Evolutionary conservation across 2,113 vertebrate species (phyloP).

Genomic region (Tachuris rubrigastra): DNA sequence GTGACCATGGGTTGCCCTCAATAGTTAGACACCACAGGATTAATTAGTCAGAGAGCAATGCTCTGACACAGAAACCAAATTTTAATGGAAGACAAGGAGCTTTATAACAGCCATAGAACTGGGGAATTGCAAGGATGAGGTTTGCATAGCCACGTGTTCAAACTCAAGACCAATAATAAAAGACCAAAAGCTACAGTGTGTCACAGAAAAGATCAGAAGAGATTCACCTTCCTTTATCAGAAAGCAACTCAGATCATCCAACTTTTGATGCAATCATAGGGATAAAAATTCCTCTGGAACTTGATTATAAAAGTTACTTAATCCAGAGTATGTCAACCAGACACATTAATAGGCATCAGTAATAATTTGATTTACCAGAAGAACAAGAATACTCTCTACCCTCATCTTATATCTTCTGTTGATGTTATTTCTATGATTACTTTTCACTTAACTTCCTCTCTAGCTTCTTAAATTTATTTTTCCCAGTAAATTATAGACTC

Average conservation of each 20-base stretch:
- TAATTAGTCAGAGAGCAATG: not conserved
- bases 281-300: not conserved
- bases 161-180: not conserved
- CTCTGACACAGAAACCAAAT: not conserved
- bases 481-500: not conserved
- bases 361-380: not conserved
- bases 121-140: not conserved
- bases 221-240: not conserved
- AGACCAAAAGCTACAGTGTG: not conserved
- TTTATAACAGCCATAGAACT: not conserved
- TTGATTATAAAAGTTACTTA: not conserved
- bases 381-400: not conserved
- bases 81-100: not conserved
- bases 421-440: not conserved
- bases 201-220: not conserved
- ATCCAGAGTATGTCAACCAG: not conserved
- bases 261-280: rapidly evolving
- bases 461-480: not conserved
- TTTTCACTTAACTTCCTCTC: not conserved
- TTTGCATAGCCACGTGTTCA: not conserved
- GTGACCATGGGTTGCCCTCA: not conserved
- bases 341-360: not conserved
- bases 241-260: not conserved
- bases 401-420: not conserved
- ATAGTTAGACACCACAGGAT: not conserved